Base-by-base conservation (phyloP, 2,888 invertebrate genomes). In the Drosophila anceps region DNA sequence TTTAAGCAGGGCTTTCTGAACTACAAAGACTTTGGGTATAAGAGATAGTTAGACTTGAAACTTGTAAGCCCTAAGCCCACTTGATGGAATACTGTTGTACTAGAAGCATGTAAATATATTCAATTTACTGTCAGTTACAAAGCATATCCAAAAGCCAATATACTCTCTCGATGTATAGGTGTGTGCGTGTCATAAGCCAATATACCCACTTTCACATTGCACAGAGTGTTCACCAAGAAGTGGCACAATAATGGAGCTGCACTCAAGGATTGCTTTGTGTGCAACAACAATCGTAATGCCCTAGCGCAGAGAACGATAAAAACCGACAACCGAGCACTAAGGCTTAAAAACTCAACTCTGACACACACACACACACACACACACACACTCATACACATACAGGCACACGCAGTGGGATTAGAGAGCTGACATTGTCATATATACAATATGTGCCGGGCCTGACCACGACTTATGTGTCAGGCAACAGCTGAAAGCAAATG, bases 281-380 rank as follows among this genome's bases (percentile, higher is more conserved):
- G 75, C 61, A 54, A 62, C 61, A 71, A 64, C 63, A 73, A 57
- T 62, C 67, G 74, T 63, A 60, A 74, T 71, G 75, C 67, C 20
- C 8, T 60, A 68, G 33, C 67, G 41, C 62, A 44, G 31, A 10
- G 39, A 24, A 73, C 55, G 69, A 72, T 61, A 72, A 76, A 61
- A 72, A 72, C 55, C 71, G 44, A 68, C 65, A 66, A 65, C 44
- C 71, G 39, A 68, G 67, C 63, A 57, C 55, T 51, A 44, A 35
- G 75, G 81, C 80, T 82, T 84, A 73, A 73, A 73, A 70, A 69
- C 82, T 76, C 67, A 13, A 33, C 43, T 31, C 31, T 9, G 29
- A 71, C 75, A 59, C 27, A 37, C 9, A 50, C 50, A 46, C n/a
- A 20, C 18, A 41, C 51, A 44, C 50, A 12, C 20, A 13, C 43